phyloP scores from a whole-genome alignment of 2,888 invertebrate species.

The Mechanitis mazaeus region DNA sequence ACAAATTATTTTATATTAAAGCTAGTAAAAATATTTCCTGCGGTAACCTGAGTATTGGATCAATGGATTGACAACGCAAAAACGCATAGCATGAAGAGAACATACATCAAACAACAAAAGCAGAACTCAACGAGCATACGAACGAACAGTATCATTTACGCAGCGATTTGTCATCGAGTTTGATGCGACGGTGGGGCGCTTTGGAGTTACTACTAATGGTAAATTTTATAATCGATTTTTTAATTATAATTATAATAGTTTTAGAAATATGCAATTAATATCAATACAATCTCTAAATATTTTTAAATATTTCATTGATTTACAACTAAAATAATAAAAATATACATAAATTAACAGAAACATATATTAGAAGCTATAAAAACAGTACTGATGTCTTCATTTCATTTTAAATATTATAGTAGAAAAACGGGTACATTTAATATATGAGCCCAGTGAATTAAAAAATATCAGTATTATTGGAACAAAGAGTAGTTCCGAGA shows the following conservation, averaged over 20 bases:
- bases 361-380: no score
- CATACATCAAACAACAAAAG: conserved; percentile 74
- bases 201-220: conserved; percentile 43
- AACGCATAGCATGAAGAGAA: conserved; percentile 45
- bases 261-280: not conserved
- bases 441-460: not conserved
- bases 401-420: no score
- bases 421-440: no score
- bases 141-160: conserved; percentile 72
- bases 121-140: conserved; percentile 53
- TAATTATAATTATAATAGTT: not conserved
- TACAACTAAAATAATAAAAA: no score
- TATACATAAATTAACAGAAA: no score
- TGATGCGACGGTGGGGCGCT: conserved; percentile 48
- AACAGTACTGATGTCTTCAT: no score
- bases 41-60: conserved; percentile 28
- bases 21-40: conserved; percentile 23
- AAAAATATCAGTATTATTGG: conserved; percentile 19
- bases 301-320: no score
- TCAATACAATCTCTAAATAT: no score
- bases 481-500: conserved; percentile 48
- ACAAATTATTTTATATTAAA: not conserved
- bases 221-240: conserved; percentile 12
- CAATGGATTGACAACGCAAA: conserved; percentile 45
- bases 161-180: conserved; percentile 74